Base-by-base conservation (phyloP, 2,113 vertebrate species). In the Bubo bubo region DNA sequence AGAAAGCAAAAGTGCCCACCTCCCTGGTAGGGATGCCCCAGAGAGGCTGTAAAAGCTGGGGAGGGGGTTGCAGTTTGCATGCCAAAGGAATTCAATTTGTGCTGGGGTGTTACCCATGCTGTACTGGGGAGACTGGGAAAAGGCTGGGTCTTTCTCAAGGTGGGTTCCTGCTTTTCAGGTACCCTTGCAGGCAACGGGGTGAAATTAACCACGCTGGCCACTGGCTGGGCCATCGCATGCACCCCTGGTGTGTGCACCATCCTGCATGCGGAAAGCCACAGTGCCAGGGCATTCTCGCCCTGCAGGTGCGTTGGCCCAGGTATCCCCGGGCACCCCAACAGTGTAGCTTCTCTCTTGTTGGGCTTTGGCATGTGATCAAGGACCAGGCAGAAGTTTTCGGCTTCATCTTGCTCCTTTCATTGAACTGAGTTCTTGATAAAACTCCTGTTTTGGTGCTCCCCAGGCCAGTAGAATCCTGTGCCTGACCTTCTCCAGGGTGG, bases 281-380 rank as follows among this genome's bases (percentile, higher is more conserved):
- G 6, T 75, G 56, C 37, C 43, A 55, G 50, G 32, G 34, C 60
- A 75, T 34, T 23, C 34, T 70, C 2, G 1, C 27, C 35, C 22
- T 7, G 2, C 37, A 43, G 27, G 22, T 24, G 10, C 34, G 10
- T 20, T 58, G 52, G 30, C 30, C 11, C 23, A 27, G 41, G 9
- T 59, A 37, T 6, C 18, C 7, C 22, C 0, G 2, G 10, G 19
- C 20, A 77, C 15, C 7, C 37, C 10, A 4, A 0, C 0, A 0
- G 4, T 35, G 26, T 30, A 41, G 20, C n/a, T 55, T 52, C 43
- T 80, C 28, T 55, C 10, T 58, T 10, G 12, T 56, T 18, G 37
- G 16, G 14, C 32, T 94, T 47, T 0, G 0, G 16, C 22, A 34
- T 66, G 30, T 59, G 35, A 56, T 55, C 63, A 63, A 85, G 19